phyloP scores from a whole-genome alignment of 2,888 invertebrate species.

The Cheiracanthium punctorium region DNA sequence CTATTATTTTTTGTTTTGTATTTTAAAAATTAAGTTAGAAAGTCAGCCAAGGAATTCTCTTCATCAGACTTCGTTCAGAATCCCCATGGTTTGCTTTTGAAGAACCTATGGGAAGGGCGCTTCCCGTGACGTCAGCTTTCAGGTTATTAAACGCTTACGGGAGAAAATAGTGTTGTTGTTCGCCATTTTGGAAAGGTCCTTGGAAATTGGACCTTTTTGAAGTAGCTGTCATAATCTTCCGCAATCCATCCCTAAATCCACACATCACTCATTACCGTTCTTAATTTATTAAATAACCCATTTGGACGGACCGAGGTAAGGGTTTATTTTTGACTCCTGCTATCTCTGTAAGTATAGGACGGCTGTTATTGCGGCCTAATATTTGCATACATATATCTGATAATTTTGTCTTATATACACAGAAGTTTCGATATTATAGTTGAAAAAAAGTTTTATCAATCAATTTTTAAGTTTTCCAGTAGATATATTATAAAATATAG shows the following conservation, averaged over 20 bases:
- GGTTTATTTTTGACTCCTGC: slow-evolving; percentile 42
- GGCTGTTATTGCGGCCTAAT: not conserved
- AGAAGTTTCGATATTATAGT: too few species aligned
- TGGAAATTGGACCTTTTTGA: slow-evolving; percentile 66
- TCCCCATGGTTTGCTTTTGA: slow-evolving; percentile 34
- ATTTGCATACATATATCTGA: not conserved
- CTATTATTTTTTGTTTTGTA: too few species aligned
- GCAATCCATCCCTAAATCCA: slow-evolving; percentile 68
- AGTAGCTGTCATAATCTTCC: slow-evolving; percentile 63
- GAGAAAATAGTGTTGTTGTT: slow-evolving; percentile 65
- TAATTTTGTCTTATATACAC: too few species aligned
- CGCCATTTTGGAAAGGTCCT: slow-evolving; percentile 69
- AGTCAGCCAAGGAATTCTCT: too few species aligned
- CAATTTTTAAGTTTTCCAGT: too few species aligned
- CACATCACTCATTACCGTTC: slow-evolving; percentile 28
- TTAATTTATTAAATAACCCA: slow-evolving; percentile 61
- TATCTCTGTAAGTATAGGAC: not conserved
- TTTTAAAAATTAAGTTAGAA: too few species aligned
- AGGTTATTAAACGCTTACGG: slow-evolving; percentile 71
- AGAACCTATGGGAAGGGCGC: slow-evolving; percentile 67
- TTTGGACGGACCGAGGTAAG: slow-evolving; percentile 70
- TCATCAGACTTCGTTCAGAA: too few species aligned
- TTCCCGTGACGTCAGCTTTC: slow-evolving; percentile 67
- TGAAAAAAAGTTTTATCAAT: too few species aligned
- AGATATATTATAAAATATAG: too few species aligned